A percentile compares a stretch with the other conserved stretches of the same genome.
phyloP scores from a whole-genome alignment of 2,797 vertebrate species.

The Rhynchonycteris naso region DNA sequence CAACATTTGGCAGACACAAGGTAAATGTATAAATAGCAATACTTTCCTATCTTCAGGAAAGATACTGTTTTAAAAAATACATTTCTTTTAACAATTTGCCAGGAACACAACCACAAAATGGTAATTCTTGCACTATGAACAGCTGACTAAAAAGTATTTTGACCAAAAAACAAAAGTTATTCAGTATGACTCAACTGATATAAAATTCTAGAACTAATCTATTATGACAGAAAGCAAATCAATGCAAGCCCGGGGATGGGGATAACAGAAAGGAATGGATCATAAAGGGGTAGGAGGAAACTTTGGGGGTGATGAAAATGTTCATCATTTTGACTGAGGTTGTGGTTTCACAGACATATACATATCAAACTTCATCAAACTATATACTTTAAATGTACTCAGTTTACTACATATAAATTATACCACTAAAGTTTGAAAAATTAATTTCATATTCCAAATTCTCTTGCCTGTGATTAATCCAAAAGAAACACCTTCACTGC shows the following conservation, averaged over 20 bases:
- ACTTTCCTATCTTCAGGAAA: constrained; percentile 12
- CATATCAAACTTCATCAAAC: neutral
- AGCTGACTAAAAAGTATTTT: neutral
- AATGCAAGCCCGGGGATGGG: neutral
- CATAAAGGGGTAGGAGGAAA: neutral
- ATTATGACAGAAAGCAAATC: constrained; percentile 2
- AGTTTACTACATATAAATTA: neutral
- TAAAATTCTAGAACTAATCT: neutral
- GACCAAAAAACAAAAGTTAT: neutral
- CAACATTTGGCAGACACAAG: neutral
- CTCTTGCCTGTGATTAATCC: neutral
- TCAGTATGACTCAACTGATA: neutral
- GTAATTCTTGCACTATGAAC: neutral
- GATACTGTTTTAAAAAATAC: neutral
- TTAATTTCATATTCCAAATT: neutral
- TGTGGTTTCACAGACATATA: neutral
- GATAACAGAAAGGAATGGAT: neutral
- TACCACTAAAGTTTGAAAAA: neutral
- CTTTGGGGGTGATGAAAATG: neutral
- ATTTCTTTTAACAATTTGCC: neutral
- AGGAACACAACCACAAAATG: constrained; percentile 19
- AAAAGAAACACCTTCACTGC: constrained; percentile 5
- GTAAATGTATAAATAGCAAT: constrained; percentile 1
- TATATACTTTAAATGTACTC: neutral
- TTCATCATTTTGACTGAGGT: neutral